Percentiles rank a stretch among this genome's conserved stretches.
Evolutionary conservation across 2,888 invertebrate species (phyloP).

Genomic region (Acrobasis suavella): DNA sequence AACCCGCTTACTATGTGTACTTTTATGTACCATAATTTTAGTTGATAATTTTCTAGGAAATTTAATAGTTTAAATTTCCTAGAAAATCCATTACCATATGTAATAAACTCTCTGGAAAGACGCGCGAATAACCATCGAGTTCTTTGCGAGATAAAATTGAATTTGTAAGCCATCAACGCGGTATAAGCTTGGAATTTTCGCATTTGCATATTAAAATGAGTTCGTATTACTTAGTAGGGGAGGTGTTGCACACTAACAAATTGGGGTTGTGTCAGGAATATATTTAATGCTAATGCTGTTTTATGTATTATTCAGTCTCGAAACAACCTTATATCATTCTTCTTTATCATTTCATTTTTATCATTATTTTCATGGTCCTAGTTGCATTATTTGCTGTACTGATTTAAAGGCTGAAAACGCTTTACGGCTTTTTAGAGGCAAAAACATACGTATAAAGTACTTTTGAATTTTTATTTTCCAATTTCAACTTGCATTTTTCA

Average conservation of each 20-base stretch:
- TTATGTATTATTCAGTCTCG: neutral
- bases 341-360: neutral
- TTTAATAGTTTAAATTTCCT: neutral
- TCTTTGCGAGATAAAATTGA: constrained; percentile 46
- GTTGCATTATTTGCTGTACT: too few species aligned
- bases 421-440: too few species aligned
- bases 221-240: constrained; percentile 24
- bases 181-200: constrained; percentile 44
- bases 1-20: too few species aligned
- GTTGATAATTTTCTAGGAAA: neutral
- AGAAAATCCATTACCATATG: constrained; percentile 17
- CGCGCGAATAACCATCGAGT: constrained; percentile 27
- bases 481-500: too few species aligned
- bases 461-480: too few species aligned
- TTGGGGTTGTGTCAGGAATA: constrained; percentile 19
- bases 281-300: constrained; percentile 11
- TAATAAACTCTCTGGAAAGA: constrained; percentile 14
- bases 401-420: too few species aligned
- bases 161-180: constrained; percentile 56
- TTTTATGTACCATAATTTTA: too few species aligned
- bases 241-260: constrained; percentile 20
- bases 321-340: neutral
- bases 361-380: too few species aligned
- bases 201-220: constrained; percentile 61
- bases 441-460: too few species aligned